Evolutionary conservation across 2,113 vertebrate genomes (phyloP).

Genomic region (Ursus arctos): DNA sequence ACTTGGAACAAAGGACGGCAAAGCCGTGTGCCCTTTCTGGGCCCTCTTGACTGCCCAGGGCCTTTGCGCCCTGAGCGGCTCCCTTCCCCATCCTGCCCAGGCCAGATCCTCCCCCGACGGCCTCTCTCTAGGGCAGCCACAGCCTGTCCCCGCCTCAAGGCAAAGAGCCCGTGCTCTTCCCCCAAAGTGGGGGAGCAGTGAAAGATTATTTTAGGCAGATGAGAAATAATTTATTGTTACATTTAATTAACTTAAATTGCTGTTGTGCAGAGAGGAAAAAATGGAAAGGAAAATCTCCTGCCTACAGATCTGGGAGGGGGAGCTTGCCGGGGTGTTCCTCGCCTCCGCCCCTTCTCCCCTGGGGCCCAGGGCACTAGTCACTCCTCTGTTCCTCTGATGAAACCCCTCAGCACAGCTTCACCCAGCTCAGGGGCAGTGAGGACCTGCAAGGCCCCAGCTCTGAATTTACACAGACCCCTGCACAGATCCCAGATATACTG

Average conservation of each 20-base stretch:
- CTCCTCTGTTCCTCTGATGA: neutral
- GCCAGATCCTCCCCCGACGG: neutral
- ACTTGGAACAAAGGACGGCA: neutral
- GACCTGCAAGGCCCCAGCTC: neutral
- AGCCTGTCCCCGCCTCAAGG: neutral
- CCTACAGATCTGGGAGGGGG: constrained; percentile 27
- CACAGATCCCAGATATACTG: neutral
- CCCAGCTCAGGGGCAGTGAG: neutral
- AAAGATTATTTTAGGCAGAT: constrained; percentile 62
- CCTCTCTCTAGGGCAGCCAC: neutral
- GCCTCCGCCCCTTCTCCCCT: neutral
- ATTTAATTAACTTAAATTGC: constrained; percentile 80
- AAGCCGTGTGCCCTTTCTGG: accelerated
- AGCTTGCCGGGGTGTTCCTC: neutral
- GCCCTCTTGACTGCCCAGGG: neutral
- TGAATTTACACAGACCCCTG: neutral
- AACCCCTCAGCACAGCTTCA: neutral
- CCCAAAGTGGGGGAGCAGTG: neutral
- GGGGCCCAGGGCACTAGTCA: neutral
- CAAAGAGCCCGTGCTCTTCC: neutral
- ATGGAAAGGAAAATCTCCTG: constrained; percentile 52
- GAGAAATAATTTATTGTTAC: constrained; percentile 75
- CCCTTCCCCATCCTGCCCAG: neutral
- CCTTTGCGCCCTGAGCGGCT: neutral
- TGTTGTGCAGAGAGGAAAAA: constrained; percentile 65